phyloP scores from a whole-genome alignment of 2,888 invertebrate species.

The Argyra leucocephala region DNA sequence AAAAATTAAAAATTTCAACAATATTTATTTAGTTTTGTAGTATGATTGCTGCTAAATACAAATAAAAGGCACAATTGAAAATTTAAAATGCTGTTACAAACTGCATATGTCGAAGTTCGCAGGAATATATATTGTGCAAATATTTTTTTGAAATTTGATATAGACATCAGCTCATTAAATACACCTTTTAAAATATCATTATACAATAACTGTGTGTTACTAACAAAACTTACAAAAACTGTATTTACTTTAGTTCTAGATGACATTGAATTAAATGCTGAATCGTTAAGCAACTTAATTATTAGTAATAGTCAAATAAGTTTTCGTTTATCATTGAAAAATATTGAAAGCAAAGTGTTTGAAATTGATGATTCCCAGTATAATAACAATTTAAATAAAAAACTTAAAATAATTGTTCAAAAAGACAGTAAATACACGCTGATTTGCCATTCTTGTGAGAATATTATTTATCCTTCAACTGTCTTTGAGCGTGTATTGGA shows the following conservation, averaged over 20 bases:
- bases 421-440: background rate
- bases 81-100: background rate
- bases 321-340: background rate
- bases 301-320: background rate
- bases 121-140: background rate
- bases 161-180: background rate
- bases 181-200: background rate
- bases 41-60: no score
- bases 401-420: background rate
- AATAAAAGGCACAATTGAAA: no score
- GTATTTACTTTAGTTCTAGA: background rate
- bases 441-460: background rate
- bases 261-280: background rate
- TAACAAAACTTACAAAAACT: background rate
- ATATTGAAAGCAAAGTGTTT: background rate
- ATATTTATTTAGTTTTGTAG: no score
- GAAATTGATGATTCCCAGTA: background rate
- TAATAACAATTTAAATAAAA: background rate
- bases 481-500: background rate
- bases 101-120: background rate
- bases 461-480: background rate
- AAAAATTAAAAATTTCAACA: no score
- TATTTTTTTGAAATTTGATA: constrained; percentile 1
- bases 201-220: background rate
- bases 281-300: background rate